These are phyloP conservation scores for Carcinoscorpius rotundicauda DNA, from an alignment of 1,140 invertebrate species.

Conservation along the genomic window DNA sequence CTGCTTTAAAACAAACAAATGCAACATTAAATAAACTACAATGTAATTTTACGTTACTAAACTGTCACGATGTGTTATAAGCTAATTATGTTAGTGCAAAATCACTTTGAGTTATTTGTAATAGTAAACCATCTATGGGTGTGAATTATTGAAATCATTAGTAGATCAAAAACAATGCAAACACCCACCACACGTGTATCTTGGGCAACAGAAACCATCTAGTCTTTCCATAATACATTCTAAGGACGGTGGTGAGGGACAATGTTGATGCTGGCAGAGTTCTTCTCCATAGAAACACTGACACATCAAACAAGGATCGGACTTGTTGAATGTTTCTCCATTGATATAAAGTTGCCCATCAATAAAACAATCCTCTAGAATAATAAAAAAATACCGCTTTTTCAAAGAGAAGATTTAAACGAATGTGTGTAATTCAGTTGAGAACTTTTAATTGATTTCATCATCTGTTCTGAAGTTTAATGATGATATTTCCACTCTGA, in stretches of 20 bases:
- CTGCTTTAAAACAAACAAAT: too few species aligned
- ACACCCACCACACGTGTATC: constrained; percentile 39
- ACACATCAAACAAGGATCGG: constrained; percentile 38
- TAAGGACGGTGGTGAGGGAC: constrained; percentile 34
- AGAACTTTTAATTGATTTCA: too few species aligned
- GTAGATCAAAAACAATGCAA: too few species aligned
- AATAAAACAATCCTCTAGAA: constrained; percentile 33
- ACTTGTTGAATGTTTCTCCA: constrained; percentile 37
- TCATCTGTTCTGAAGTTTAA: too few species aligned
- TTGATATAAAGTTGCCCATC: constrained; percentile 36
- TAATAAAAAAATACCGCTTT: not conserved
- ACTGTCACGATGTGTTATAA: too few species aligned
- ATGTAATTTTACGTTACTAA: too few species aligned
- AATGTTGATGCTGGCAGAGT: constrained; percentile 40
- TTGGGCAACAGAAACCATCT: constrained; percentile 36
- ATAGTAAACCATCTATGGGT: too few species aligned
- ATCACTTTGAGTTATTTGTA: too few species aligned
- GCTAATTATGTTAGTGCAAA: too few species aligned
- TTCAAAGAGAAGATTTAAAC: not conserved
- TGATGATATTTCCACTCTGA: too few species aligned
- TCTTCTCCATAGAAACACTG: constrained; percentile 43
- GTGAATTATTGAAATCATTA: too few species aligned
- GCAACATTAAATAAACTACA: too few species aligned
- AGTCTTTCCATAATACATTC: constrained; percentile 34
- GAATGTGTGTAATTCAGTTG: not conserved